Evolutionary conservation across 2,888 invertebrate species (phyloP), one percentile per base, ranked within the genome.

Genomic region (Drosophila barbarae): DNA sequence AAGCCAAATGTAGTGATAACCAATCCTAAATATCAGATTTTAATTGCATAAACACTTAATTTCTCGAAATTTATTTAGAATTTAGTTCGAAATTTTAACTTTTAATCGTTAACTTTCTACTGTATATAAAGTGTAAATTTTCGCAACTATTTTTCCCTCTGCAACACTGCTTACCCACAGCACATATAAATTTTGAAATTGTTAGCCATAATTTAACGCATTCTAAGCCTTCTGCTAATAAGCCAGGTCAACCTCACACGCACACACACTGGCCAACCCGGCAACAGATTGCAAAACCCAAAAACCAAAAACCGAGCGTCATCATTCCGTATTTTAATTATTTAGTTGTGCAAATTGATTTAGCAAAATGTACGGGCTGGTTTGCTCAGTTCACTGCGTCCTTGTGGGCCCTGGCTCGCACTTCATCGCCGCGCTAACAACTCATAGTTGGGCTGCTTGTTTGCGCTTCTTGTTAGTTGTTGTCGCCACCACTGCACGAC

Each of bases 241-340:
- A 72, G 58, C 63, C 60, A 39, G 67, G 58, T 38, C 63, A 61
- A 52, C 42, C 50, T 5, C 32, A 51, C 23, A 12, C 54, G 15
- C 36, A 39, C 39, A 21, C 39, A 23, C 13, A 21, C 12, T 4
- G 12, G 15, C 51, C 18, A 30, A 12, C 36, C 2, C 5, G 54
- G 42, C 41, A 58, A 57, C 56, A 66, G 50, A 51, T 72, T 50
- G 59, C 44, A 39, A 64, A 57, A 61, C 58, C 46, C 26, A 26
- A 26, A 26, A 26, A 26, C 47, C 67, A 41, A 74, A 47, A 41
- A 18, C 23, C 38, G 18, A 49, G 36, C 63, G 38, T 30, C 49
- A 54, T 36, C 28, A 77, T 60, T 32, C 61, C 41, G 47, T 44
- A 32, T 36, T 71, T 73, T 51, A 75, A 75, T 79, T 71, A 79